Evolutionary conservation across 1,140 invertebrate genomes (phyloP).

Genomic region (Drosophila navojoa): DNA sequence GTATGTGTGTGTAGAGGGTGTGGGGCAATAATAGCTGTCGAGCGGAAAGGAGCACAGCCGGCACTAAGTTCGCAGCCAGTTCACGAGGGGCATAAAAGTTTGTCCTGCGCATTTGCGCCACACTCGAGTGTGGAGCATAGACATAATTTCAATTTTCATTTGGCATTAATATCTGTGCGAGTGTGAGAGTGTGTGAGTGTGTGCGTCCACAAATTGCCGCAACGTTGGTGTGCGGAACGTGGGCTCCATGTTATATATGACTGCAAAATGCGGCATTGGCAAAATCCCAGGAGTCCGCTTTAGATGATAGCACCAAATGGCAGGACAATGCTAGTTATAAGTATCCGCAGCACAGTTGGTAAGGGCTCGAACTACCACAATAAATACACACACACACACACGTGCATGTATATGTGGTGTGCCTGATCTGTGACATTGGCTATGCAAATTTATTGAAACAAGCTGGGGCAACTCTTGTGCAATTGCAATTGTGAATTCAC

Average conservation of each 20-base stretch:
- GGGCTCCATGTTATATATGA: conserved; percentile 63
- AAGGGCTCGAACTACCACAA: not conserved
- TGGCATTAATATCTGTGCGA: conserved; percentile 64
- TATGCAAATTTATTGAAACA: conserved; percentile 50
- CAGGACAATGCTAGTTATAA: conserved; percentile 48
- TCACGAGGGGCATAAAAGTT: conserved; percentile 50
- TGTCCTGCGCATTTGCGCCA: conserved; percentile 42
- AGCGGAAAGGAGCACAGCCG: conserved; percentile 23
- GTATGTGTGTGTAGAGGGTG: conserved; percentile 6
- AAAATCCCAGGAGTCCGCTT: conserved; percentile 78
- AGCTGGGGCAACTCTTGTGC: conserved; percentile 23
- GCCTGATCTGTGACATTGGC: conserved; percentile 2
- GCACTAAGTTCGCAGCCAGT: conserved; percentile 29
- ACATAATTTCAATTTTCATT: conserved; percentile 83
- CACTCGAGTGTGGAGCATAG: conserved; percentile 41
- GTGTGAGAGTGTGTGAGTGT: conserved; percentile 43
- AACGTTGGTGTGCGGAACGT: conserved; percentile 28
- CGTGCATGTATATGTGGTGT: not conserved
- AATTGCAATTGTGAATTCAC: not conserved
- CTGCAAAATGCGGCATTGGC: conserved; percentile 78
- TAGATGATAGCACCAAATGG: conserved; percentile 70
- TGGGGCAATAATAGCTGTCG: conserved; percentile 56
- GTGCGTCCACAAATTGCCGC: conserved; percentile 66
- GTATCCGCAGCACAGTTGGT: conserved; percentile 16
- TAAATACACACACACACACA: not conserved